These are phyloP conservation scores for Leptinotarsa texana DNA, from an alignment of 1,140 invertebrate species.

Conservation along the genomic window DNA sequence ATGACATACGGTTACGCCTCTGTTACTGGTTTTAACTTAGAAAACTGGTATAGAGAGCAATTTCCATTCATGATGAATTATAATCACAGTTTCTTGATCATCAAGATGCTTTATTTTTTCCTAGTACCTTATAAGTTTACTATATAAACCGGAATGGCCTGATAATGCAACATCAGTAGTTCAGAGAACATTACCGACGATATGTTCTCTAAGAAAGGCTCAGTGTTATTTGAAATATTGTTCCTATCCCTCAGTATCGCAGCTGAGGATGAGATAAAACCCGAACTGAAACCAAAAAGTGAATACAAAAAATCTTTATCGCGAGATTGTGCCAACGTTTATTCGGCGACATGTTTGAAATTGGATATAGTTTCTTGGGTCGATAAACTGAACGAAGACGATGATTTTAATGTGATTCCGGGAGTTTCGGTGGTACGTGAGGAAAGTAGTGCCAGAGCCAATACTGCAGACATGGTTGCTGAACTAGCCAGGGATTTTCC, in stretches of 20 bases:
- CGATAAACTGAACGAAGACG: slow-evolving; percentile 69
- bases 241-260: slow-evolving; percentile 18
- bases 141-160: slow-evolving; percentile 36
- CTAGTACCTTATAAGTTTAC: slow-evolving; percentile 27
- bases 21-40: background rate
- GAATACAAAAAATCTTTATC: slow-evolving; percentile 54
- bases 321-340: slow-evolving; percentile 70
- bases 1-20: no score
- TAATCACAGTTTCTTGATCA: slow-evolving; percentile 30
- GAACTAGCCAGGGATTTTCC: slow-evolving; percentile 75
- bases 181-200: slow-evolving; percentile 31
- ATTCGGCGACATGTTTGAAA: slow-evolving; percentile 77
- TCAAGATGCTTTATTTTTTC: slow-evolving; percentile 37
- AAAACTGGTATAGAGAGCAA: slow-evolving; percentile 32
- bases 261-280: slow-evolving; percentile 29
- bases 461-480: slow-evolving; percentile 68
- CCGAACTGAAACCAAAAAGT: slow-evolving; percentile 42
- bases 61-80: slow-evolving; percentile 36
- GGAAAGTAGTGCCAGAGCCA: slow-evolving; percentile 60
- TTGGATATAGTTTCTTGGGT: slow-evolving; percentile 78
- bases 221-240: slow-evolving; percentile 22
- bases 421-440: slow-evolving; percentile 75
- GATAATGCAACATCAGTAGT: slow-evolving; percentile 7
- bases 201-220: slow-evolving; percentile 33
- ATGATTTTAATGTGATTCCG: slow-evolving; percentile 68